Base-by-base conservation (phyloP, 2,797 vertebrate species). In the Morus bassanus region DNA sequence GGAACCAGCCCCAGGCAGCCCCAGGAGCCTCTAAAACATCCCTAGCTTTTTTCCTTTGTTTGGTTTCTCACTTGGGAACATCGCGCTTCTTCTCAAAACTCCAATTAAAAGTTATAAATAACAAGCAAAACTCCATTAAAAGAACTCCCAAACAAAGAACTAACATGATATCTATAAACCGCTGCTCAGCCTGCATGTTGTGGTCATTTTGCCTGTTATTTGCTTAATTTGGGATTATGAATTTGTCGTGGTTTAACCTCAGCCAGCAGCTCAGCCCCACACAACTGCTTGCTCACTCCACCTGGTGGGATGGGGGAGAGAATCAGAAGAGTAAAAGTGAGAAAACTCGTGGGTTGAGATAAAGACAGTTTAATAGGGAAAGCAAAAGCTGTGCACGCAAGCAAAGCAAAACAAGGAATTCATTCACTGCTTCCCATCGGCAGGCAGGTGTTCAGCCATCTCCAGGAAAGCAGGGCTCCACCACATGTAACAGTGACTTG, bases 141-240 rank as follows among this genome's bases (percentile, higher is more conserved):
- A 85, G 33, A 43, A 59, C 23, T 82, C 30, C 17, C 11, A 80
- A n/a, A 43, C 9, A 83, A 6, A 89, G 53, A 89, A 57, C 10
- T 81, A 60, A 23, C 39, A 65, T 2, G 9, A 9, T 60, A 70
- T 39, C 41, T 64, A 22, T 69, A 80, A 83, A 57, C 27, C 0
- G 0, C 14, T 48, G 57, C 18, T 92, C 72, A 48, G 5, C 17
- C 64, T 72, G 7, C 1, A 0, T 70, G 7, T 18, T 50, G 6
- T 23, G 76, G 24, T 23, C 2, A 70, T 68, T 80, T 74, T 23
- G 89, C 31, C 65, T 53, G 5, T 50, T 54, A 83, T 48, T 31
- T 80, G 4, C 8, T 84, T 15, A 30, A 64, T 2, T 80, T 23
- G 46, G 54, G 27, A 51, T 41, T 80, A 57, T 10, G 27, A 33